phyloP scores from a whole-genome alignment of 2,888 invertebrate genomes.

The Adelphocoris suturalis region DNA sequence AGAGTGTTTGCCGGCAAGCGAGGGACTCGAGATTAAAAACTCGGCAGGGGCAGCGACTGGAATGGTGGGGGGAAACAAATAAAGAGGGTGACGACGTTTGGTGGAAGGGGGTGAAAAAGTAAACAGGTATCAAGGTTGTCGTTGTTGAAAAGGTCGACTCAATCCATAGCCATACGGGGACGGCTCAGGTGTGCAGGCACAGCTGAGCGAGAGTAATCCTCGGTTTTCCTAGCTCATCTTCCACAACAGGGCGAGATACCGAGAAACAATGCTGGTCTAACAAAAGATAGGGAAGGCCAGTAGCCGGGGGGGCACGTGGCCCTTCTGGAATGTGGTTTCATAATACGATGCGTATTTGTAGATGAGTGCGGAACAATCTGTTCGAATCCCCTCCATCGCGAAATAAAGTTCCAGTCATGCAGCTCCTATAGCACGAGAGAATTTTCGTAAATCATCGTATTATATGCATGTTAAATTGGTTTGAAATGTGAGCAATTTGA shows the following conservation, averaged over 20 bases:
- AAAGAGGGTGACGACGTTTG: constrained; percentile 31
- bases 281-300: background rate
- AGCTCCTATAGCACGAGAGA: too few relatives aligned
- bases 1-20: background rate
- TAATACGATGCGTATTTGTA: background rate
- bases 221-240: background rate
- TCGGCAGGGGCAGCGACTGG: background rate
- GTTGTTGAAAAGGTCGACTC: constrained; percentile 18
- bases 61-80: background rate
- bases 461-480: too few relatives aligned
- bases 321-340: background rate
- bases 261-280: background rate
- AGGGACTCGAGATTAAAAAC: constrained; percentile 27
- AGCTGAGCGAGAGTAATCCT: background rate
- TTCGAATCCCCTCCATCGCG: background rate
- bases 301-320: background rate
- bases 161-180: background rate
- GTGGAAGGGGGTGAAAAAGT: background rate
- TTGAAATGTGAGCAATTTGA: too few relatives aligned
- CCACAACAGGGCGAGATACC: background rate
- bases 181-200: background rate
- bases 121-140: constrained; percentile 22
- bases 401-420: too few relatives aligned
- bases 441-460: too few relatives aligned
- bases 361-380: background rate